phyloP scores from a whole-genome alignment of 2,888 invertebrate genomes.

The Drosophila melanosoma region DNA sequence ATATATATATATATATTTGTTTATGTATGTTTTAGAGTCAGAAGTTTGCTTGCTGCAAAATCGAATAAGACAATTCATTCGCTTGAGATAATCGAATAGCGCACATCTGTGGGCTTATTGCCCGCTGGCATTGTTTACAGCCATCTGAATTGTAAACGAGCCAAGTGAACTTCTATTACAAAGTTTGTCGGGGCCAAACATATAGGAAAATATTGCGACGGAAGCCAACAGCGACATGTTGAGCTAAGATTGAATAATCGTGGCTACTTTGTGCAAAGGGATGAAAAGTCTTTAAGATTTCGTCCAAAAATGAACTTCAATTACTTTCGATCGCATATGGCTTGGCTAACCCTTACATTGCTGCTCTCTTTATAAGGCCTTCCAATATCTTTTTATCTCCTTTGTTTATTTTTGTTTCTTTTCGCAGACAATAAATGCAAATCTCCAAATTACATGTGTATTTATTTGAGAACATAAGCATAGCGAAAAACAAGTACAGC shows the following conservation, averaged over 20 bases:
- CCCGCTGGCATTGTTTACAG: conserved; percentile 67
- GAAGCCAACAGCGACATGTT: conserved; percentile 20
- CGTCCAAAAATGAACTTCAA: background rate
- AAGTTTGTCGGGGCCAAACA: conserved; percentile 43
- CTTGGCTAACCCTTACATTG: background rate
- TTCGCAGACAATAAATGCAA: conserved; percentile 66
- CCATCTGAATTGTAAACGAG: conserved; percentile 65
- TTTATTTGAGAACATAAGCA: conserved; percentile 61
- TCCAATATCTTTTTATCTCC: background rate
- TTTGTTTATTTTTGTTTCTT: conserved; percentile 9
- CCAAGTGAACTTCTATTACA: conserved; percentile 59
- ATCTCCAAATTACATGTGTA: conserved; percentile 77
- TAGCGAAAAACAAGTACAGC: conserved; percentile 26
- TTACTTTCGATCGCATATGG: background rate
- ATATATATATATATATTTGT: background rate
- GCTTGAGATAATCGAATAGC: conserved; percentile 76
- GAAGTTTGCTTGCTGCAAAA: conserved; percentile 55
- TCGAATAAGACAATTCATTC: conserved; percentile 81
- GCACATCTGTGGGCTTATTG: conserved; percentile 69
- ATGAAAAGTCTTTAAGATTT: background rate
- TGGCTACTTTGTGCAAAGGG: conserved; percentile 10
- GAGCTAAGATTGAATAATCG: conserved; percentile 44
- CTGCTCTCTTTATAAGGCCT: conserved; percentile 1
- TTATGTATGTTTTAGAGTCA: conserved; percentile 17
- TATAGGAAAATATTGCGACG: conserved; percentile 25